Base-by-base conservation (phyloP, 2,888 invertebrate species). In the Heteromyza rotundicornis region DNA sequence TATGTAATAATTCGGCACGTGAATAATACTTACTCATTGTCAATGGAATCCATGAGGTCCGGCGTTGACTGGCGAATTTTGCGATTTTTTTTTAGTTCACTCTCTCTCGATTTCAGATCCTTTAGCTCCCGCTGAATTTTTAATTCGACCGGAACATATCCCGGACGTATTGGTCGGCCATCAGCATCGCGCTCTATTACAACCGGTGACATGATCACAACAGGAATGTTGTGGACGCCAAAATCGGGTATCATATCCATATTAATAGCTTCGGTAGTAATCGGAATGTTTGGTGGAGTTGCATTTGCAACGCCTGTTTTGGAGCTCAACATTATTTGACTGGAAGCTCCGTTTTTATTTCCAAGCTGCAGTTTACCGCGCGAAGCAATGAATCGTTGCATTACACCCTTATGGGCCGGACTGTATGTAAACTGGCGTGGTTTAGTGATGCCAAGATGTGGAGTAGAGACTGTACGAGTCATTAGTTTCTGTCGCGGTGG, bases 71-170 rank as follows among this genome's bases (percentile, higher is more conserved):
- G 86, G 62, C 86, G 82, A 63, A 87, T 83, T 79, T 87, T 86
- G 66, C 90, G 85, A 84, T 88, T 86, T 68, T 86, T 85, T 86
- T 92, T 91, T 49, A 94, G 84, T 76, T 94, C 94, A 67, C 90
- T 89, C 76, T 94, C 94, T 59, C 94, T 86, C 68, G 89, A 88
- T 75, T 92, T 91, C 87, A 95, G 91, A 73, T 95, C 95, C 76
- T 89, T 86, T 56, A 96, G 84, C 81, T 96, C 96, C 66, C 89
- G 89, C 76, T 93, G 92, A 72, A 96, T 95, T 82, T 93, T 94
- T 74, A 93, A 91, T 79, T 95, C 94, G 2, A 95, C 93, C 0
- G 94, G 91, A 2, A 93, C 89, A 80, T 88, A 92, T 16, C 92
- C 92, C 68, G 91, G 92, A 60, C 92, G 86, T 32, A 89, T 85